Percentiles rank a stretch among this genome's conserved stretches.
Evolutionary conservation across 1,140 invertebrate species (phyloP).

Genomic region (Dendrolimus punctatus): DNA sequence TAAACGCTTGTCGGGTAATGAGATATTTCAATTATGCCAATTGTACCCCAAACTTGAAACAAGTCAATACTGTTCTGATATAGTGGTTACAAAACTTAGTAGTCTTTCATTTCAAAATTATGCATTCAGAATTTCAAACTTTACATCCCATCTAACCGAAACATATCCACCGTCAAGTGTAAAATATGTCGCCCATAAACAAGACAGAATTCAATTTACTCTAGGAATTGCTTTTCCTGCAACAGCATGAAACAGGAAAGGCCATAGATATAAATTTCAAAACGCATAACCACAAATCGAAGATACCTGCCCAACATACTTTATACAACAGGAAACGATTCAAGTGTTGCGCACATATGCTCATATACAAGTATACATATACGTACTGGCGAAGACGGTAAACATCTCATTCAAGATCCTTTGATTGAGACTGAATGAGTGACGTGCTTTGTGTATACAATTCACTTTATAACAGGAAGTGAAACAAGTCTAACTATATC

Average conservation of each 20-base stretch:
- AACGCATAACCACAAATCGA: slow-evolving; percentile 4
- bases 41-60: no score
- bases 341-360: slow-evolving; percentile 41
- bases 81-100: no score
- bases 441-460: slow-evolving; percentile 59
- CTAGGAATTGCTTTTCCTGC: background rate
- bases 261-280: background rate
- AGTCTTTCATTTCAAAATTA: no score
- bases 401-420: slow-evolving; percentile 64
- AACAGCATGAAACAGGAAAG: slow-evolving; percentile 6
- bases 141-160: no score
- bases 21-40: no score
- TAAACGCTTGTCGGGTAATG: no score
- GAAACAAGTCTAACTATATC: slow-evolving; percentile 56
- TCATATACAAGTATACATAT: slow-evolving; percentile 24
- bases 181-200: no score
- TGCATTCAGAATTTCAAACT: no score
- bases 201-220: no score
- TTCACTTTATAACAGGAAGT: slow-evolving; percentile 56
- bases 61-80: no score
- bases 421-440: slow-evolving; percentile 64
- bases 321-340: slow-evolving; percentile 52
- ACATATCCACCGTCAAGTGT: no score
- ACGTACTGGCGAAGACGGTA: slow-evolving; percentile 31
- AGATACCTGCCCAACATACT: slow-evolving; percentile 11